phyloP scores from a whole-genome alignment of 2,113 vertebrate genomes.

The Psettodes erumei region DNA sequence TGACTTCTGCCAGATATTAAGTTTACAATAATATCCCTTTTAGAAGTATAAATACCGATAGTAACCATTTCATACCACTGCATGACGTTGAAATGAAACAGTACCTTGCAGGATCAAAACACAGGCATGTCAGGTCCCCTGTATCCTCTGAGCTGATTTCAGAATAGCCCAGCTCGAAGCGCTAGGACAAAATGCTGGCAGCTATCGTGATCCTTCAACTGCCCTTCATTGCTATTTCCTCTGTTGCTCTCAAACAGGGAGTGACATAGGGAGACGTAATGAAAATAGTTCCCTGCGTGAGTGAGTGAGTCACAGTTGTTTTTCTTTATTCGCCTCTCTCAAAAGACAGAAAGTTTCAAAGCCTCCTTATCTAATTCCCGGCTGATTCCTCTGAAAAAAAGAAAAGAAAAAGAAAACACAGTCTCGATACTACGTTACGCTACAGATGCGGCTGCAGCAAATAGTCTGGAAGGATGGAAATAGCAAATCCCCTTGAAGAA shows the following conservation, averaged over 20 bases:
- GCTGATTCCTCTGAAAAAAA: constrained; percentile 54
- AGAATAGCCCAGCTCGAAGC: constrained; percentile 11
- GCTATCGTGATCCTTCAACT: constrained; percentile 25
- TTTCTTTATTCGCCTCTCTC: constrained; percentile 47
- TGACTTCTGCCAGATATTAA: constrained; percentile 20
- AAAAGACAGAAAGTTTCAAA: constrained; percentile 59
- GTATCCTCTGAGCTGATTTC: constrained; percentile 29
- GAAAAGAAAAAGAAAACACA: constrained; percentile 38
- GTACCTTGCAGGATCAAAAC: constrained; percentile 15
- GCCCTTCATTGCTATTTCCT: constrained; percentile 36
- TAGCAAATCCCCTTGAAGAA: constrained; percentile 62
- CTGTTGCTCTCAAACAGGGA: constrained; percentile 32
- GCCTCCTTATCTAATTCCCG: constrained; percentile 61
- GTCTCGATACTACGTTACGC: constrained; percentile 34
- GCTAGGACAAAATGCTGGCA: constrained; percentile 37
- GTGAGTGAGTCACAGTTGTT: constrained; percentile 56
- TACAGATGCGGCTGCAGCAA: constrained; percentile 38
- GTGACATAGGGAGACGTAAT: constrained; percentile 49
- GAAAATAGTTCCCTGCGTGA: constrained; percentile 54
- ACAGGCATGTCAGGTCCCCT: not conserved
- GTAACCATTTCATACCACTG: not conserved
- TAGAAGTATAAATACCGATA: not conserved
- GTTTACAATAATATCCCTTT: not conserved
- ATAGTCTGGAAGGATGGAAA: constrained; percentile 57
- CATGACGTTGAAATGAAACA: constrained; percentile 19